A percentile compares a stretch with the other conserved stretches of the same genome.
These are phyloP conservation scores for Ceuthmochares aereus DNA, from an alignment of 2,113 vertebrate species.

Conservation along the genomic window DNA sequence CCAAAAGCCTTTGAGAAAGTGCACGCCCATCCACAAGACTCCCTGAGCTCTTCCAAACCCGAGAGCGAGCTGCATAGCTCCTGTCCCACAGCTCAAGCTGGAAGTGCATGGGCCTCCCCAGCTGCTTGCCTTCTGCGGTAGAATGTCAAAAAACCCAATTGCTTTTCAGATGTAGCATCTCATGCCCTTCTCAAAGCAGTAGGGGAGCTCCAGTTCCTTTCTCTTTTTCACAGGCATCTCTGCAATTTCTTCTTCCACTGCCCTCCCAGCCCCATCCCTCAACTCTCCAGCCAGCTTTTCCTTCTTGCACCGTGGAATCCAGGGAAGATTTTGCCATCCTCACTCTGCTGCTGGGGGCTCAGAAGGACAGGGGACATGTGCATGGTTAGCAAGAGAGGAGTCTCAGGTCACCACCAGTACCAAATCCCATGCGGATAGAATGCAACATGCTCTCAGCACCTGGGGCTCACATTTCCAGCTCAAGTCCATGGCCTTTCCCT, in stretches of 20 bases:
- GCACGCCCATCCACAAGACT: not conserved
- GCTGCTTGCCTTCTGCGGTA: not conserved
- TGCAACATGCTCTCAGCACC: not conserved
- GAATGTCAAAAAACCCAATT: not conserved
- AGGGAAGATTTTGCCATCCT: not conserved
- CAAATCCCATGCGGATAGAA: not conserved
- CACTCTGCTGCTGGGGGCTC: not conserved
- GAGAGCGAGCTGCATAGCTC: not conserved
- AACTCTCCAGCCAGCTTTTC: not conserved
- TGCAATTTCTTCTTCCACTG: not conserved
- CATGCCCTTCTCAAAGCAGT: not conserved
- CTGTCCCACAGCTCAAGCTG: not conserved
- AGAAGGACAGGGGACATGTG: not conserved
- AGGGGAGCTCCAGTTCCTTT: not conserved
- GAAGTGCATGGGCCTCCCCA: not conserved
- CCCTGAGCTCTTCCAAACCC: not conserved
- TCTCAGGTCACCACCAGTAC: not conserved
- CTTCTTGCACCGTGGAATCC: not conserved
- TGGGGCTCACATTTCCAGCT: not conserved
- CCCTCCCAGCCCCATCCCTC: not conserved
- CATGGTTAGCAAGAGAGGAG: not conserved
- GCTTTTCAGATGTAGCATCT: not conserved
- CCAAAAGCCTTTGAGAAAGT: constrained; percentile 16
- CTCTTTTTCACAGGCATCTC: not conserved
- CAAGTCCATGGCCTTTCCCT: not conserved